Conservation (phyloP, 2,797 vertebrate genomes). For the Hemibagrus guttatus region DNA sequence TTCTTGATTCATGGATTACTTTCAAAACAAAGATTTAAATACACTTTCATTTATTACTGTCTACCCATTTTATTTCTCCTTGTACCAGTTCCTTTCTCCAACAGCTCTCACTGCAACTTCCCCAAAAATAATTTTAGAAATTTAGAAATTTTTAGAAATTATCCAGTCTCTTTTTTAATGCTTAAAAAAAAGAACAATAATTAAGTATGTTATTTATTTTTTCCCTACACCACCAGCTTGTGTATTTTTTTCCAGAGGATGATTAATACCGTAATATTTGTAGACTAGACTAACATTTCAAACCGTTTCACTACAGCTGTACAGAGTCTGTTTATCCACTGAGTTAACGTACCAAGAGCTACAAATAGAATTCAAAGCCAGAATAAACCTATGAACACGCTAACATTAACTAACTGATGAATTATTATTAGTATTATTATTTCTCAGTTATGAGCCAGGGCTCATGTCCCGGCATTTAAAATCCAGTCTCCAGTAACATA, state of each 20-base stretch:
- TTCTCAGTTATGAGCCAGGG: background rate
- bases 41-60: no score
- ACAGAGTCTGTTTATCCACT: background rate
- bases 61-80: background rate
- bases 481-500: background rate
- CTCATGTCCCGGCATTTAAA: constrained; percentile 38
- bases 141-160: background rate
- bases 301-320: background rate
- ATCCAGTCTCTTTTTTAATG: background rate
- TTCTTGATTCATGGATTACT: background rate
- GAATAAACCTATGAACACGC: background rate
- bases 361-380: background rate
- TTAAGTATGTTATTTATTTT: background rate
- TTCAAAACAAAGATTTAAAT: background rate
- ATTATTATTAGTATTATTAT: background rate
- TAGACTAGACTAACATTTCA: background rate
- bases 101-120: background rate
- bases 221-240: background rate
- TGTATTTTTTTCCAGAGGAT: background rate
- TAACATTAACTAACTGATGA: no score
- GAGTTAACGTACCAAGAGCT: background rate
- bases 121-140: background rate
- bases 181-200: background rate
- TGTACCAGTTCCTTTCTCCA: background rate
- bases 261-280: background rate